Evolutionary conservation across 2,888 invertebrate species (phyloP).

Genomic region (Nymphalis c-album): DNA sequence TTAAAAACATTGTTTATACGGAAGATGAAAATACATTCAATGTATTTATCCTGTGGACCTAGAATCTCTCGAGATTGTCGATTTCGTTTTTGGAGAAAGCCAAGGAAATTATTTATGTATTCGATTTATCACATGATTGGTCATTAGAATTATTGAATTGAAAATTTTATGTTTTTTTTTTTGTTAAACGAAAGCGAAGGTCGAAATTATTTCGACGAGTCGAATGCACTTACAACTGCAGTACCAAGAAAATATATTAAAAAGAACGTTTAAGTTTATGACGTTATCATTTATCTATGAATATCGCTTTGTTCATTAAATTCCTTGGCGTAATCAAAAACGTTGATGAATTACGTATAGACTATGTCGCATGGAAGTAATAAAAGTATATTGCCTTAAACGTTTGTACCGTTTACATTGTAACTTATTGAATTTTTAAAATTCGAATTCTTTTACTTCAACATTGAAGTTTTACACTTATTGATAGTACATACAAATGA

Average conservation of each 20-base stretch:
- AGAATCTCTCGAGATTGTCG: too few relatives aligned
- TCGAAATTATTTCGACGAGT: too few relatives aligned
- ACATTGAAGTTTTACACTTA: too few relatives aligned
- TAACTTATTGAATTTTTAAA: neutral
- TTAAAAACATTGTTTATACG: neutral
- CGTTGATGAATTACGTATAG: constrained; percentile 11
- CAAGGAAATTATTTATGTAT: too few relatives aligned
- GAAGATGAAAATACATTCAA: neutral
- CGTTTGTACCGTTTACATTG: constrained; percentile 10
- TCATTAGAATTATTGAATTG: too few relatives aligned
- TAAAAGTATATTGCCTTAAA: neutral
- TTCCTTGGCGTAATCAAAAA: constrained; percentile 2
- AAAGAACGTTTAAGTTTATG: neutral
- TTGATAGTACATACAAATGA: too few relatives aligned
- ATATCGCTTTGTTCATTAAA: constrained; percentile 1
- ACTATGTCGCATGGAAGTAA: neutral
- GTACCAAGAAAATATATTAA: neutral
- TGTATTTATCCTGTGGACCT: too few relatives aligned
- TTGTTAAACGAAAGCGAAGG: too few relatives aligned
- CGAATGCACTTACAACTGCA: neutral
- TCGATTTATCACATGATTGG: too few relatives aligned
- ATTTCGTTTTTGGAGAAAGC: too few relatives aligned
- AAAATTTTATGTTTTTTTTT: too few relatives aligned
- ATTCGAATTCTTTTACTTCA: neutral
- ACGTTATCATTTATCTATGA: neutral